Evolutionary conservation across 2,888 invertebrate species (phyloP).

Genomic region (Noctua janthe): DNA sequence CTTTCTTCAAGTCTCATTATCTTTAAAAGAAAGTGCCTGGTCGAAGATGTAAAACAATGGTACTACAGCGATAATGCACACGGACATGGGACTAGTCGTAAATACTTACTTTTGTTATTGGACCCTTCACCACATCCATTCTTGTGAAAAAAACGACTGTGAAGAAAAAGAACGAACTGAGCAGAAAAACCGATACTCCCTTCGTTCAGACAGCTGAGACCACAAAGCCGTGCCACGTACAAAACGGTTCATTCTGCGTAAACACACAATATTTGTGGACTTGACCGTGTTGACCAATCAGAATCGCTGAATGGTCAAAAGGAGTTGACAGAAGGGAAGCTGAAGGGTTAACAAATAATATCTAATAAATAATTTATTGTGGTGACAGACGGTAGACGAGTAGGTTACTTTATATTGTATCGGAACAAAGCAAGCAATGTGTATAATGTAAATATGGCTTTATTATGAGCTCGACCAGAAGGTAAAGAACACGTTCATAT

Average conservation of each 20-base stretch:
- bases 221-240: not conserved
- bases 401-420: slow-evolving; percentile 4
- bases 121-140: too few species aligned
- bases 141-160: not conserved
- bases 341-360: not conserved
- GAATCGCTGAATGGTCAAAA: slow-evolving; percentile 9
- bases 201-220: not conserved
- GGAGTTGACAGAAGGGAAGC: not conserved
- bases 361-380: slow-evolving; percentile 5
- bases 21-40: not conserved
- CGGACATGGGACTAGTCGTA: not conserved
- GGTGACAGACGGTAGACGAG: not conserved
- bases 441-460: not conserved
- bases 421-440: not conserved
- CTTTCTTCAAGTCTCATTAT: too few species aligned
- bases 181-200: not conserved
- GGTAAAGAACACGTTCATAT: not conserved
- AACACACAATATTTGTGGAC: slow-evolving; percentile 19
- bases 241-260: not conserved
- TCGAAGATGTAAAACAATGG: not conserved
- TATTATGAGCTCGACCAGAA: not conserved
- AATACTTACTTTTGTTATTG: not conserved
- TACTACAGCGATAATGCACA: not conserved
- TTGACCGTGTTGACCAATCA: not conserved
- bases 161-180: not conserved